Percentiles rank a stretch among this genome's conserved stretches.
These are phyloP conservation scores for Dermolepida albohirtum DNA, from an alignment of 2,888 invertebrate genomes.

Conservation along the genomic window DNA sequence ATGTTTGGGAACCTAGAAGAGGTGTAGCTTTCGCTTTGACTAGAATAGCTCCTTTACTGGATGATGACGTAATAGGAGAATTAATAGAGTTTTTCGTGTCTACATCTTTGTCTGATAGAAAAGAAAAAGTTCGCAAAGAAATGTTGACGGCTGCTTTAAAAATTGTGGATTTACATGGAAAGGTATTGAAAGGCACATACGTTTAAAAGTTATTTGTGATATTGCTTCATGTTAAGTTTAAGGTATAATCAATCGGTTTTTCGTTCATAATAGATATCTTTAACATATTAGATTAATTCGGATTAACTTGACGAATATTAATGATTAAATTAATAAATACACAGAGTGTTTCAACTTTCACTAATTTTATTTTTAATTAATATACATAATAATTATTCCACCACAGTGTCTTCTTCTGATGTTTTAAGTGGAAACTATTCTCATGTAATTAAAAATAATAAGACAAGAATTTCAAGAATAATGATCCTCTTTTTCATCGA, in stretches of 20 bases:
- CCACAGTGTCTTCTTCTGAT: too few species aligned
- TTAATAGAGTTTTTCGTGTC: conserved; percentile 88
- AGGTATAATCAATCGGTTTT: too few species aligned
- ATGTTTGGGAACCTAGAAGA: conserved; percentile 90
- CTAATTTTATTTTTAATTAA: too few species aligned
- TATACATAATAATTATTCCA: too few species aligned
- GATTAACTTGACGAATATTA: conserved; percentile 42
- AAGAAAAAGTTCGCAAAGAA: conserved; percentile 83
- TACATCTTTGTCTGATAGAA: conserved; percentile 87
- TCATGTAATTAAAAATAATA: too few species aligned
- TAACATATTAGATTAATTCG: conserved; percentile 49
- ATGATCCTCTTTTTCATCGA: too few species aligned
- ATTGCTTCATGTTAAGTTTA: conserved; percentile 42
- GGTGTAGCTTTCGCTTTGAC: conserved; percentile 88
- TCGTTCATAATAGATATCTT: too few species aligned
- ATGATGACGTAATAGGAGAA: conserved; percentile 75
- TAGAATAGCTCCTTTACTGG: conserved; percentile 81
- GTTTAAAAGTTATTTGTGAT: too few species aligned
- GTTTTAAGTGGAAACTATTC: too few species aligned
- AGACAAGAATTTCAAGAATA: too few species aligned
- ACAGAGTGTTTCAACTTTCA: too few species aligned
- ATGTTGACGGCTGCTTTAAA: conserved; percentile 96
- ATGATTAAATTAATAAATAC: too few species aligned
- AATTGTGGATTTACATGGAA: conserved; percentile 92
- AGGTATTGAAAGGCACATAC: conserved; percentile 69